Evolutionary conservation across 2,797 vertebrate genomes (phyloP).

Genomic region (Caiman crocodilus): DNA sequence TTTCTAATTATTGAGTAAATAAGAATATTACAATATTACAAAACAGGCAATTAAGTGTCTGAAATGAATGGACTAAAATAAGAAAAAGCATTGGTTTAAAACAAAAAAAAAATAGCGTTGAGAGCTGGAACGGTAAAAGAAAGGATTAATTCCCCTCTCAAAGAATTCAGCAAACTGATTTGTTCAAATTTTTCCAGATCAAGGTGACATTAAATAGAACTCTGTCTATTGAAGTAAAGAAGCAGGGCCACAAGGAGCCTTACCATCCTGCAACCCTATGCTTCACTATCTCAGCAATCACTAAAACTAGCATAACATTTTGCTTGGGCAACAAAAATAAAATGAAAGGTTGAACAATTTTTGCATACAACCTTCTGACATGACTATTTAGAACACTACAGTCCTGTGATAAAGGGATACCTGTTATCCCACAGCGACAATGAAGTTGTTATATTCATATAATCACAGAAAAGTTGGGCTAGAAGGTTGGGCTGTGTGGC

Average conservation of each 20-base stretch:
- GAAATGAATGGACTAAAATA: background rate
- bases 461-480: too few species aligned
- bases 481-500: too few species aligned
- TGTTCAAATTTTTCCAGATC: background rate
- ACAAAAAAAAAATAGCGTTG: background rate
- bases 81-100: constrained; percentile 4
- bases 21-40: background rate
- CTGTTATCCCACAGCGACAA: background rate
- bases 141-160: background rate
- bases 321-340: background rate
- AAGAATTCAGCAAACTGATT: background rate
- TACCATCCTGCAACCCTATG: background rate
- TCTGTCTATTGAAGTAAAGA: background rate
- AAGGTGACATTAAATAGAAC: background rate
- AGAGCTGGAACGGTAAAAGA: background rate
- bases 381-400: background rate
- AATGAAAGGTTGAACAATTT: background rate
- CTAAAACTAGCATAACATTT: background rate
- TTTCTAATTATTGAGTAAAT: background rate
- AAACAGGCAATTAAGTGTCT: background rate
- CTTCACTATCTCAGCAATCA: background rate
- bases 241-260: background rate
- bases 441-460: background rate
- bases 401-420: background rate
- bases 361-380: background rate